Conservation (phyloP, 2,113 vertebrate species). For the Willisornis vidua region DNA sequence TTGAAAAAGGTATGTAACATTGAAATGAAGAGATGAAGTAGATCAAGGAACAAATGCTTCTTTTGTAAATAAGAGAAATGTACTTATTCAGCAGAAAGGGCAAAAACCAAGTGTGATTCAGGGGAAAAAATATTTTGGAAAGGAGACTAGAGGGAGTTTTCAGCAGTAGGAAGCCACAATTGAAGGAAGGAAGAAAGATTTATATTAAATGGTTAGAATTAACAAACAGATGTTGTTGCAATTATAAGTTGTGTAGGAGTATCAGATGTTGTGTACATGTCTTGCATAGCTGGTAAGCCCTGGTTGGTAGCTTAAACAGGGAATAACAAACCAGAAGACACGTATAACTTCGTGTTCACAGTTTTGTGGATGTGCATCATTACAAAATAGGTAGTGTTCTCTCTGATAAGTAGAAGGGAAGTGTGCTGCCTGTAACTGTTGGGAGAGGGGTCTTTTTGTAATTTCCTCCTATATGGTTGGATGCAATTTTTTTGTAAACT, state of each 20-base stretch:
- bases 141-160: background rate
- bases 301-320: background rate
- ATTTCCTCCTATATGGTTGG: background rate
- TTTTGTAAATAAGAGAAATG: background rate
- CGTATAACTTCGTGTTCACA: rapidly evolving
- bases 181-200: background rate
- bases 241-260: background rate
- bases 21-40: background rate
- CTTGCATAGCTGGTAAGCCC: background rate
- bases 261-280: background rate
- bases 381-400: background rate
- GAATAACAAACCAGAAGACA: background rate
- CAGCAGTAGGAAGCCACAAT: background rate
- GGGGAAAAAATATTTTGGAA: background rate
- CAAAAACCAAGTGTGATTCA: background rate
- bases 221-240: background rate
- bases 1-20: background rate
- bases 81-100: background rate
- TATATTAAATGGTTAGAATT: background rate
- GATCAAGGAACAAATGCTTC: background rate
- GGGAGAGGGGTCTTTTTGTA: background rate
- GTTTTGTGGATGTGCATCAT: background rate
- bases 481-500: background rate
- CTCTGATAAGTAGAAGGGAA: background rate
- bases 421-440: background rate